Base-by-base conservation (phyloP, 2,888 invertebrate genomes). In the Aleiodes leptofemur region DNA sequence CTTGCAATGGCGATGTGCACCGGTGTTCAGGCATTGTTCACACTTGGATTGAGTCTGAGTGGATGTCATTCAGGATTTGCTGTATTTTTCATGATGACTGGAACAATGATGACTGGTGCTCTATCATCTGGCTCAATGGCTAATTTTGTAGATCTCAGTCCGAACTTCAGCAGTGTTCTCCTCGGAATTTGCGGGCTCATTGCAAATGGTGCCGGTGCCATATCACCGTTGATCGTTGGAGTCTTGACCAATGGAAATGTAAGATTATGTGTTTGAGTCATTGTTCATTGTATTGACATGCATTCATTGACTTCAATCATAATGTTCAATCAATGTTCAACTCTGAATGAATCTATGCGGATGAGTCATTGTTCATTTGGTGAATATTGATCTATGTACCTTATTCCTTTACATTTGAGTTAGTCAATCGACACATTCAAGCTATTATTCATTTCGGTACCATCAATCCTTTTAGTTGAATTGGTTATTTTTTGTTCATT, bases 81-180 rank as follows among this genome's bases (percentile, higher is more conserved):
- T 0, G 91, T 94, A 38, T 82, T 92, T 0, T 91, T 93, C 77
- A 89, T 94, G 78, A 92, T 93, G 14, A 78, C 91, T n/a, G 93
- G 94, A 0, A 92, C 92, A 0, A 92, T 92, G 56, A 89, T 92
- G 13, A 93, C 93, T 83, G 95, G 95, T 0, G 93, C 94, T 0
- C 91, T 93, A 3, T 93, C 94, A 0, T 92, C 94, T 0, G 94
- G 94, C 0, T 92, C 93, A 1, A 87, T 94, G 43, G 92, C 94
- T 5, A 92, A 91, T 75, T 91, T 94, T 71, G 93, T 95, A 9
- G 94, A 95, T 82, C 90, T 94, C 55, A 92, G 94, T 76, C 93
- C 93, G 0, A 93, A 93, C 85, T 91, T 91, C 81, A 91, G 91
- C 8, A 90, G 92, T 76, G 90, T 94, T 51, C 89, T 92, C 4